Percentiles rank a stretch among this genome's conserved stretches.
Evolutionary conservation across 2,113 vertebrate species (phyloP).

Genomic region (Propithecus coquereli): DNA sequence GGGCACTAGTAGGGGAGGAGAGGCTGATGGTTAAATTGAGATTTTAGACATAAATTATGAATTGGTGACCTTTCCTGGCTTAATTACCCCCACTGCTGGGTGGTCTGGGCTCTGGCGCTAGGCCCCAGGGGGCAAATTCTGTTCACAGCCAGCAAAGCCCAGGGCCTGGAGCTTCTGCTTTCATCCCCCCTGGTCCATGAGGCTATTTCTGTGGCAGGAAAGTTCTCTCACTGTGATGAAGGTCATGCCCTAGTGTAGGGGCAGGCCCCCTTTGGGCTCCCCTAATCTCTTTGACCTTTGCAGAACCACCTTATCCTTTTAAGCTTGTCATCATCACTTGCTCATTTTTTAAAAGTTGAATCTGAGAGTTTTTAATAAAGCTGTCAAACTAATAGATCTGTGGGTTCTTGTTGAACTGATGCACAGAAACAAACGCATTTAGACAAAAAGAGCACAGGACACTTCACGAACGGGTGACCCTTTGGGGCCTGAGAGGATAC

Average conservation of each 20-base stretch:
- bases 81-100: constrained; percentile 64
- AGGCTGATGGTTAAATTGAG: background rate
- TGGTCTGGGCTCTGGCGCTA: background rate
- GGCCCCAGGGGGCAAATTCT: background rate
- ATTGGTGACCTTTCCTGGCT: constrained; percentile 68
- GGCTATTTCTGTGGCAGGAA: constrained; percentile 22
- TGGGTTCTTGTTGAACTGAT: background rate
- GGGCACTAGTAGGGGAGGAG: background rate
- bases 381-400: background rate
- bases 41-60: constrained; percentile 71
- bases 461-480: background rate
- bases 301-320: background rate
- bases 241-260: background rate
- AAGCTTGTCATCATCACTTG: background rate
- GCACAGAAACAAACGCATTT: background rate
- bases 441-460: background rate
- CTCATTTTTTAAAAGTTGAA: background rate
- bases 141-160: constrained; percentile 24
- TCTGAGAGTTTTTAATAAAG: background rate
- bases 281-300: constrained; percentile 65
- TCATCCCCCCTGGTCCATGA: constrained; percentile 12
- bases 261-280: background rate
- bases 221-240: constrained; percentile 52
- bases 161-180: constrained; percentile 26
- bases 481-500: background rate